Conservation (phyloP, 2,797 vertebrate species). For the Eleutherodactylus coqui region DNA sequence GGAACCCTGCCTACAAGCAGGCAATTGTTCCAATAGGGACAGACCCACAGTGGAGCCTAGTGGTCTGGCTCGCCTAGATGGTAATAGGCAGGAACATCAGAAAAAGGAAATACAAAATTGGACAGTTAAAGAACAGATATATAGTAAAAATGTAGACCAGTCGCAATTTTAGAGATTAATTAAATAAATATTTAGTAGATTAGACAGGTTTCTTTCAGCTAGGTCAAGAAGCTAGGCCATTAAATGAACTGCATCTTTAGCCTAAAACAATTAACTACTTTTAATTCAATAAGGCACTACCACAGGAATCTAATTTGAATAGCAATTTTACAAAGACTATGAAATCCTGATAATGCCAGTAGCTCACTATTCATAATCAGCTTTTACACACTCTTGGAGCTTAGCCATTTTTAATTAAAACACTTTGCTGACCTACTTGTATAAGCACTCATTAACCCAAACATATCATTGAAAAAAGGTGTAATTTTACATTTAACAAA, state of each 20-base stretch:
- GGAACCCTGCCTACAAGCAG: too few species aligned
- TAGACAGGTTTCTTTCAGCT: not conserved
- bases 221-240: not conserved
- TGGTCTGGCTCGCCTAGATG: too few species aligned
- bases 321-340: slow-evolving; percentile 39
- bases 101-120: too few species aligned
- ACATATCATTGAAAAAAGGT: not conserved
- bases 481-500: not conserved
- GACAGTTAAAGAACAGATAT: too few species aligned
- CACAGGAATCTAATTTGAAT: slow-evolving; percentile 32
- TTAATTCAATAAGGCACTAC: slow-evolving; percentile 34
- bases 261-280: slow-evolving; percentile 25
- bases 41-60: too few species aligned
- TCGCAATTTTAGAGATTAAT: too few species aligned
- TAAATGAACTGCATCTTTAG: not conserved
- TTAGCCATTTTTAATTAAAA: slow-evolving; percentile 51
- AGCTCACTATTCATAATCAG: slow-evolving; percentile 24
- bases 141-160: too few species aligned
- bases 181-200: not conserved
- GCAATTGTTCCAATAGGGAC: too few species aligned
- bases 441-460: slow-evolving; percentile 19
- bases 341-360: slow-evolving; percentile 5
- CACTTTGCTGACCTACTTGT: slow-evolving; percentile 36
- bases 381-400: slow-evolving; percentile 21
- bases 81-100: too few species aligned